Percentiles rank a stretch among this genome's conserved stretches.
phyloP scores from a whole-genome alignment of 1,140 invertebrate genomes.

The Amyelois transitella region DNA sequence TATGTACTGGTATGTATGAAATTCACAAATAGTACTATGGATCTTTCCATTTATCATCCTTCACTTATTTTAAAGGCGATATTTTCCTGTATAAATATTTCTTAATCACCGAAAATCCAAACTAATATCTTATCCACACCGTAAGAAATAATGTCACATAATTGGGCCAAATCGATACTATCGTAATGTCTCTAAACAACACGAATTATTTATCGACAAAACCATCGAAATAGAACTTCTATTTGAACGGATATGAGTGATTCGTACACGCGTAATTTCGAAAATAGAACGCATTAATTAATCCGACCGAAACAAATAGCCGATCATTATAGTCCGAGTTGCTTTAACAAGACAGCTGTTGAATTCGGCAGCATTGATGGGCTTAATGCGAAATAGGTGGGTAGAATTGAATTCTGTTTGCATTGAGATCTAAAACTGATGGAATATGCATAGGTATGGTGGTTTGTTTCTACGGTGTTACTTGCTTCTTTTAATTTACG shows the following conservation, averaged over 20 bases:
- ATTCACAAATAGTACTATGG: too few species aligned
- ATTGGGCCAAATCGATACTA: too few species aligned
- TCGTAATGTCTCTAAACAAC: neutral
- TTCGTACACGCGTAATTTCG: neutral
- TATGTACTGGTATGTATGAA: too few species aligned
- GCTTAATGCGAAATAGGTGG: neutral
- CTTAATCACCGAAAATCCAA: too few species aligned
- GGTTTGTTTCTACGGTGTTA: too few species aligned
- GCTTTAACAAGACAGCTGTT: neutral
- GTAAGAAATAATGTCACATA: too few species aligned
- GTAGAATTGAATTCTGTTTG: neutral
- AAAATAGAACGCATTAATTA: neutral
- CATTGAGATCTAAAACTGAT: neutral
- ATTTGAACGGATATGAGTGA: neutral
- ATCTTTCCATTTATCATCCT: too few species aligned
- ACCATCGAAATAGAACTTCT: neutral
- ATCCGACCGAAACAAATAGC: neutral
- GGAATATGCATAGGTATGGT: neutral
- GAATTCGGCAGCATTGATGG: neutral
- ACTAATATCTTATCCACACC: too few species aligned
- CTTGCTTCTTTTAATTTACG: too few species aligned
- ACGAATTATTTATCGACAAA: neutral
- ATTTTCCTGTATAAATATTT: too few species aligned
- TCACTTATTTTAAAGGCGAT: too few species aligned
- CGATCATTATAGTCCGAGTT: neutral